Evolutionary conservation across 2,797 vertebrate genomes (phyloP).

Genomic region (Cynodonichthys magdalenae): DNA sequence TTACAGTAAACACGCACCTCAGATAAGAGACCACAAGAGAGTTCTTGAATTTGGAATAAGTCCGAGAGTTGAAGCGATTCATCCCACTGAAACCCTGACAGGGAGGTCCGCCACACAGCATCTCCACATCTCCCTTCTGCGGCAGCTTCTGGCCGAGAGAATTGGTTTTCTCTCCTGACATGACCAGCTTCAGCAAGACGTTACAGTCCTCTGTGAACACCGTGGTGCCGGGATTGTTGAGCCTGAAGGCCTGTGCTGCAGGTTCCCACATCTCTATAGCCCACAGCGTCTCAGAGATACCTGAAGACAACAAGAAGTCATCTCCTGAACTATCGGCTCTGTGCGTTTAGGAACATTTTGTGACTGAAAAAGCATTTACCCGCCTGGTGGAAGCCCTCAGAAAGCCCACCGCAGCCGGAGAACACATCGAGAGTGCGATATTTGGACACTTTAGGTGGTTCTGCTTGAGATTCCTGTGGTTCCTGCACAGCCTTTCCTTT

Average conservation of each 20-base stretch:
- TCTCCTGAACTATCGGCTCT: background rate
- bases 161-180: conserved; percentile 92
- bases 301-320: conserved; percentile 58
- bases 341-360: background rate
- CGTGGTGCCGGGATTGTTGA: conserved; percentile 92
- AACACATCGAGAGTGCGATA: conserved; percentile 94
- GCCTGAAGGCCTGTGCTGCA: conserved; percentile 93
- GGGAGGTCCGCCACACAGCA: conserved; percentile 95
- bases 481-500: conserved; percentile 84
- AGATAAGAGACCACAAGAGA: conserved; percentile 96
- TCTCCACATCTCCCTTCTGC: conserved; percentile 95
- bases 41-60: conserved; percentile 98
- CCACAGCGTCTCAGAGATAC: conserved; percentile 90
- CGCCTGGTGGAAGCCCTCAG: conserved; percentile 97
- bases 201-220: conserved; percentile 99
- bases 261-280: conserved; percentile 99
- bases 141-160: conserved; percentile 92
- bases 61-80: conserved; percentile 98
- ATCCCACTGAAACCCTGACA: conserved; percentile 98
- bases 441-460: conserved; percentile 78
- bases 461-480: conserved; percentile 67
- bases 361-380: conserved; percentile 67
- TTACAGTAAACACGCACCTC: conserved; percentile 79
- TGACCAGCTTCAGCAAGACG: conserved; percentile 93
- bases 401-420: conserved; percentile 94